These are phyloP conservation scores for Drosophila nr. medialis DNA, from an alignment of 2,888 invertebrate genomes.

Conservation along the genomic window DNA sequence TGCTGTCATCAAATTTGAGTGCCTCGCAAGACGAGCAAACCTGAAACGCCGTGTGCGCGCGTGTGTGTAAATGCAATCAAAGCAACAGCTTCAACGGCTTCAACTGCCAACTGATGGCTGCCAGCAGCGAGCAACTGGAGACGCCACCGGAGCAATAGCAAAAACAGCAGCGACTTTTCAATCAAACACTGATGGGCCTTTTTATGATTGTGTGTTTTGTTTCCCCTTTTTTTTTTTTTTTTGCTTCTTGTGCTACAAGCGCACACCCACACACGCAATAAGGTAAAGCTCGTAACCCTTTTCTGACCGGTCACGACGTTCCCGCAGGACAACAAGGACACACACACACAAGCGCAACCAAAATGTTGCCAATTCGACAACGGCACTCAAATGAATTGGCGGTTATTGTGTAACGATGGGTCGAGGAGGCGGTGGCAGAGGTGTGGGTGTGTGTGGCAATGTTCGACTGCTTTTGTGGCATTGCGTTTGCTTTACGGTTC, in stretches of 20 bases:
- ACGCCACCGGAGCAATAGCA: conserved; percentile 6
- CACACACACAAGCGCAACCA: conserved; percentile 35
- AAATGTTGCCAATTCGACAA: conserved; percentile 80
- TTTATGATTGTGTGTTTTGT: conserved; percentile 51
- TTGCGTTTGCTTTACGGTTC: conserved; percentile 76
- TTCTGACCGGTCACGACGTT: conserved; percentile 60
- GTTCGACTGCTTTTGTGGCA: conserved; percentile 41
- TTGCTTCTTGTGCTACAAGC: not conserved
- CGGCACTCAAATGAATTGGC: conserved; percentile 81
- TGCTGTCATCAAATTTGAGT: conserved; percentile 69
- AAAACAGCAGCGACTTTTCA: conserved; percentile 64
- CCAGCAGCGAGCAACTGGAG: conserved; percentile 30
- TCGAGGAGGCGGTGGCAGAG: not conserved
- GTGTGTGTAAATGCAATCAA: conserved; percentile 68
- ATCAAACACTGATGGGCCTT: conserved; percentile 73
- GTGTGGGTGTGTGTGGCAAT: not conserved
- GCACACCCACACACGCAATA: conserved; percentile 11
- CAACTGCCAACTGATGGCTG: conserved; percentile 55
- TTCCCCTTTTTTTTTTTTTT: conserved; percentile 5
- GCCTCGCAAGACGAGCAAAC: conserved; percentile 20
- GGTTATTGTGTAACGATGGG: conserved; percentile 58
- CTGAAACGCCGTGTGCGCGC: conserved; percentile 18
- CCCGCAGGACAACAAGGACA: conserved; percentile 63
- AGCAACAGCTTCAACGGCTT: conserved; percentile 48
- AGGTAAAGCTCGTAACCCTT: conserved; percentile 68